These are phyloP conservation scores for Exocentrus adspersus DNA, from an alignment of 2,888 invertebrate species.

Conservation along the genomic window DNA sequence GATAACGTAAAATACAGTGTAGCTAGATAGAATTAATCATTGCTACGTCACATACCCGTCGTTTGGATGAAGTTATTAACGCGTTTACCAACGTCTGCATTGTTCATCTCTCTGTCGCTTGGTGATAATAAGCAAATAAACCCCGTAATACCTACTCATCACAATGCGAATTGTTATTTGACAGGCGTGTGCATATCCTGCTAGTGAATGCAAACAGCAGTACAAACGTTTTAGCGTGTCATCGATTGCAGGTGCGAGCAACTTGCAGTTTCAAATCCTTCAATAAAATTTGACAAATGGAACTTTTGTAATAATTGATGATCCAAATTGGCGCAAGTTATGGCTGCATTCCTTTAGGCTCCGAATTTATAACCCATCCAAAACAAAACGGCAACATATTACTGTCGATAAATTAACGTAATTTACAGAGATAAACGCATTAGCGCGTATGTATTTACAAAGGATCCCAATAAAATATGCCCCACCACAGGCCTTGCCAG, in stretches of 20 bases:
- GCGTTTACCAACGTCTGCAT: too few relatives aligned
- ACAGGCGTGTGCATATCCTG: background rate
- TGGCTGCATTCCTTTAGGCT: slow-evolving; percentile 4
- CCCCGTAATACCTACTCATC: background rate
- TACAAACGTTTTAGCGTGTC: background rate
- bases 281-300: background rate
- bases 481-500: slow-evolving; percentile 17
- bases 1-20: too few relatives aligned
- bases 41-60: too few relatives aligned
- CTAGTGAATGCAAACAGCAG: slow-evolving; percentile 9
- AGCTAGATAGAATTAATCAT: too few relatives aligned
- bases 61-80: too few relatives aligned
- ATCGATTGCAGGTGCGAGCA: background rate
- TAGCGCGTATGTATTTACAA: slow-evolving; percentile 6
- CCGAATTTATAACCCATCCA: slow-evolving; percentile 2
- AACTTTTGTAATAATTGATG: background rate
- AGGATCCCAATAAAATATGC: slow-evolving; percentile 13
- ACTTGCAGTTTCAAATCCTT: too few relatives aligned
- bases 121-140: background rate
- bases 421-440: slow-evolving; percentile 15
- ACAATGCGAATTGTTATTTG: background rate
- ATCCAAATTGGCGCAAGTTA: background rate
- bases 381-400: slow-evolving; percentile 3
- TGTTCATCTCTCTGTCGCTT: background rate
- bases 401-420: slow-evolving; percentile 14